phyloP scores from a whole-genome alignment of 2,797 vertebrate genomes.

The Neostethus bicornis region DNA sequence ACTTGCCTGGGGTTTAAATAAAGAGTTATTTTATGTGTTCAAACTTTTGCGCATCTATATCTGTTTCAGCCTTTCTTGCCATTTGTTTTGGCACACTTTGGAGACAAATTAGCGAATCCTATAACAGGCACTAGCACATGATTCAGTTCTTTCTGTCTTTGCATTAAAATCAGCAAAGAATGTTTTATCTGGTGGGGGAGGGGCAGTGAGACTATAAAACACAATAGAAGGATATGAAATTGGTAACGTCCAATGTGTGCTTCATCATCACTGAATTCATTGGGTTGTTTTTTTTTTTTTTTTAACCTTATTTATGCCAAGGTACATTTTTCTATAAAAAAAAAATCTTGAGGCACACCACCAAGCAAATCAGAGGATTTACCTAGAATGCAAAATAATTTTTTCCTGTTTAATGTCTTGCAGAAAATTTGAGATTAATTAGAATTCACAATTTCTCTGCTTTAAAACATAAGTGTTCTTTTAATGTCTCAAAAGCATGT shows the following conservation, averaged over 20 bases:
- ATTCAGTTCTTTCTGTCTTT: conserved; percentile 37
- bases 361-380: too few relatives aligned
- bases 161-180: conserved; percentile 30
- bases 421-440: too few relatives aligned
- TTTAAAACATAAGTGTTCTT: too few relatives aligned
- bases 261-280: too few relatives aligned
- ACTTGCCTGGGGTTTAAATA: conserved; percentile 38
- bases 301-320: too few relatives aligned
- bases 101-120: conserved; percentile 32
- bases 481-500: too few relatives aligned
- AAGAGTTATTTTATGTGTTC: conserved; percentile 27
- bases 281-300: too few relatives aligned
- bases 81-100: conserved; percentile 14
- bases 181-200: conserved; percentile 20
- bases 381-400: too few relatives aligned
- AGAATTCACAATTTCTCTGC: too few relatives aligned
- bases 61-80: background rate
- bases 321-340: too few relatives aligned
- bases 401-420: too few relatives aligned
- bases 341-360: too few relatives aligned
- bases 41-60: conserved; percentile 21
- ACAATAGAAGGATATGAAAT: conserved; percentile 14
- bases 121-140: conserved; percentile 46
- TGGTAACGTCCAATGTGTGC: conserved; percentile 14
- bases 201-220: conserved; percentile 32